Base-by-base conservation (phyloP, 2,113 vertebrate genomes). In the Rousettus leschenaultii region DNA sequence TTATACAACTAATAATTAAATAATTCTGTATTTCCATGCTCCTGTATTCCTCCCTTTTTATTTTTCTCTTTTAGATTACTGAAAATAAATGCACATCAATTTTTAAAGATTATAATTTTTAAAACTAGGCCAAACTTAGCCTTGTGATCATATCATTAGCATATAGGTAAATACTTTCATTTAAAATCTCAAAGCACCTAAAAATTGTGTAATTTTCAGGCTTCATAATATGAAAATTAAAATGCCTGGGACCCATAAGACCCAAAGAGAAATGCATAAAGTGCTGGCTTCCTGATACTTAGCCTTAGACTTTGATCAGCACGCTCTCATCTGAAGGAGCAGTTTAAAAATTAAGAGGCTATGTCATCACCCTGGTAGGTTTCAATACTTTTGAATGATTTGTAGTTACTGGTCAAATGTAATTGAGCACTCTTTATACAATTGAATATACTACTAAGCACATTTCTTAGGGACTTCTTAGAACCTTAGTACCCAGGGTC, bases 81-180 rank as follows among this genome's bases (percentile, higher is more conserved):
- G 57, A 92, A 94, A 73, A 95, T 84, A 74, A 86, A 86, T 51
- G 79, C 11, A 79, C 71, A 61, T 5, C 33, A 77, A 21, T 71
- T 96, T 91, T 92, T 91, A 10, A 82, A 78, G 43, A 22, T 78
- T 87, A 80, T 35, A 26, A 14, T 95, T 53, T 93, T 86, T 70
- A 40, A 93, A 91, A 26, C 45, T 61, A 80, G 12, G 5, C 48
- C 51, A 96, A 68, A 94, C 22, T 83, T 26, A 68, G 22, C 38
- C 80, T 15, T 73, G 26, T 73, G n/a, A 71, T 28, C 7, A 75
- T 7, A 51, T 28, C 61, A n/a, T 92, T 95, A 77, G 24, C 33
- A 45, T 40, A 43, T 45, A 12, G 7, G 15, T 74, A 80, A 70
- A n/a, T 57, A 1, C 28, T 78, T 92, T 92, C 21, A 59, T 83